Evolutionary conservation across 1,140 invertebrate genomes (phyloP).

Genomic region (Battus philenor): DNA sequence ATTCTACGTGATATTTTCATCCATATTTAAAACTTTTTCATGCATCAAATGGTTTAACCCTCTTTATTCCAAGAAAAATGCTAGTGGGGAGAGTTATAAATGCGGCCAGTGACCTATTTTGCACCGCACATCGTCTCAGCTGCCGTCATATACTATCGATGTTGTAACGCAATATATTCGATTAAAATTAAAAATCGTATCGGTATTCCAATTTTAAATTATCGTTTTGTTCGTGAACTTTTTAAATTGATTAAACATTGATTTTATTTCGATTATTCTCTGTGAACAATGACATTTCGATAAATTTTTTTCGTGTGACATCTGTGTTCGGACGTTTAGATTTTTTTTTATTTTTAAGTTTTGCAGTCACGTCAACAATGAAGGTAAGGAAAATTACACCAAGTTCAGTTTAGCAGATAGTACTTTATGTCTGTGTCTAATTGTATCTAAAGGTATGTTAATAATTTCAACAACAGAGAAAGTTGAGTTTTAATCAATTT

Average conservation of each 20-base stretch:
- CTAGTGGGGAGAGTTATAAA: slow-evolving; percentile 51
- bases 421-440: neutral
- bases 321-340: neutral
- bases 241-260: neutral
- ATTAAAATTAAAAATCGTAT: neutral
- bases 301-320: neutral
- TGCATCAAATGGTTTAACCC: neutral
- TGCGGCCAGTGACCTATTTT: slow-evolving; percentile 52
- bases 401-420: neutral
- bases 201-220: slow-evolving; percentile 1
- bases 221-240: neutral
- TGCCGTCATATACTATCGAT: slow-evolving; percentile 18
- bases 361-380: neutral
- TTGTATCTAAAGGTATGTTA: too few species aligned
- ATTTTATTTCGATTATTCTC: slow-evolving; percentile 1
- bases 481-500: too few species aligned
- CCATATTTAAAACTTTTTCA: neutral
- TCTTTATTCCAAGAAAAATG: slow-evolving; percentile 7
- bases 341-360: slow-evolving; percentile 3
- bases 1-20: too few species aligned
- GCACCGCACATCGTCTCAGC: slow-evolving; percentile 29
- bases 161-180: neutral
- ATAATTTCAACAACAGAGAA: too few species aligned
- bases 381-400: too few species aligned
- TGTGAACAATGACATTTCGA: slow-evolving; percentile 11